Evolutionary conservation across 1,140 invertebrate species (phyloP), one percentile per base, ranked within the genome.

Genomic region (Vanessa tameamea): DNA sequence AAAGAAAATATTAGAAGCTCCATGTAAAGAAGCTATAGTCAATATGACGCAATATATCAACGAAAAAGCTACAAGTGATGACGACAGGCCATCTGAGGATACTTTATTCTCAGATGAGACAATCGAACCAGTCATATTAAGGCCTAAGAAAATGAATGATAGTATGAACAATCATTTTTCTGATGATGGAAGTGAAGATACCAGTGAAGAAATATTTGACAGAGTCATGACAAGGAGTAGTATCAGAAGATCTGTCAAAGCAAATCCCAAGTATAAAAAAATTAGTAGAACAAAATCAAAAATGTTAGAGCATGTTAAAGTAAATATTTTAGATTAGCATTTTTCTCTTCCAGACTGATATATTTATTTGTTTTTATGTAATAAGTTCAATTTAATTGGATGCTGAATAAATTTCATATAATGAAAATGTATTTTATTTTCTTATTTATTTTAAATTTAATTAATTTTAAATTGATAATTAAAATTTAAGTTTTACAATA

Each of bases 151-250:
- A 83, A 77, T 90, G 76, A 90, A 91, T 63, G 89, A 91, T 37
- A 92, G 91, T 77, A 91, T 92, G 89, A 91, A 88, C 43, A 92
- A 92, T 75, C 89, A 92, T 63, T 92, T 92, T 68, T 91, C 91
- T 61, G 91, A 91, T 73, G 91, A 92, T 59, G 90, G 86, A 48
- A 92, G 91, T 61, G 91, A 92, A 73, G 89, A 91, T 47, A 91
- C 89, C 70, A 91, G 90, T 85, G 89, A 92, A 86, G 91, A 92
- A 87, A 85, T 89, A 26, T 92, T 92, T 67, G 87, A 92, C 47
- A 82, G 89, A 78, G 89, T 92, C 0, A 92, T 92, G 91, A 86
- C 89, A 0, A 87, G 91, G 79, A 92, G 85, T 69, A 92, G 89
- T 64, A 82, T 91, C 13, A 84, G 91, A 78, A 78, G 88, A 82